These are phyloP conservation scores for Ormia ochracea DNA, from an alignment of 2,888 invertebrate genomes.

Conservation along the genomic window DNA sequence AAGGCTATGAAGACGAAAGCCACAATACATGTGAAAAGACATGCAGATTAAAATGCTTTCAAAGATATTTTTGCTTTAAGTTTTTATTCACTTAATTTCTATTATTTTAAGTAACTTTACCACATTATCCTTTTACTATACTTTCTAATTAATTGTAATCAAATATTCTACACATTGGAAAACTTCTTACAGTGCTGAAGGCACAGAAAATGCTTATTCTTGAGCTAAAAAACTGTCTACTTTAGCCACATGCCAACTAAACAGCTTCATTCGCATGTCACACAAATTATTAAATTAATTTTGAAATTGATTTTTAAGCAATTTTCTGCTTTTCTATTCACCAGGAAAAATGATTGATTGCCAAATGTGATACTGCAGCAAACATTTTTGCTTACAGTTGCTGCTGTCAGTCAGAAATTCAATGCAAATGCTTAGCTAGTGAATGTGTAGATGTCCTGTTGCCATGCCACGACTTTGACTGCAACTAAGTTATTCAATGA, in stretches of 20 bases:
- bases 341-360: slow-evolving; percentile 32
- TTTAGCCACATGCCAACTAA: no score
- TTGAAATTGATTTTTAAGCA: not conserved
- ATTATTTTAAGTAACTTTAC: no score
- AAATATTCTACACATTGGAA: no score
- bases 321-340: not conserved
- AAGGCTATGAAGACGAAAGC: not conserved
- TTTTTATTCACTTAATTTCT: no score
- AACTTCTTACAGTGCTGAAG: no score
- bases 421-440: not conserved
- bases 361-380: not conserved
- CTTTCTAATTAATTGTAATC: no score
- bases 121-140: no score
- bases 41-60: not conserved
- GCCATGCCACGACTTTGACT: not conserved
- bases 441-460: not conserved
- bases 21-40: not conserved
- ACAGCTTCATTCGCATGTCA: not conserved
- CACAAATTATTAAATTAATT: not conserved
- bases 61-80: no score
- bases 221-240: no score
- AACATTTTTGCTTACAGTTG: not conserved
- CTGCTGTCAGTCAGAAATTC: not conserved
- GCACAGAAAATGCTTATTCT: no score
- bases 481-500: slow-evolving; percentile 21